phyloP scores from a whole-genome alignment of 2,113 vertebrate species.

The Calyptommatus sinebrachiatus region DNA sequence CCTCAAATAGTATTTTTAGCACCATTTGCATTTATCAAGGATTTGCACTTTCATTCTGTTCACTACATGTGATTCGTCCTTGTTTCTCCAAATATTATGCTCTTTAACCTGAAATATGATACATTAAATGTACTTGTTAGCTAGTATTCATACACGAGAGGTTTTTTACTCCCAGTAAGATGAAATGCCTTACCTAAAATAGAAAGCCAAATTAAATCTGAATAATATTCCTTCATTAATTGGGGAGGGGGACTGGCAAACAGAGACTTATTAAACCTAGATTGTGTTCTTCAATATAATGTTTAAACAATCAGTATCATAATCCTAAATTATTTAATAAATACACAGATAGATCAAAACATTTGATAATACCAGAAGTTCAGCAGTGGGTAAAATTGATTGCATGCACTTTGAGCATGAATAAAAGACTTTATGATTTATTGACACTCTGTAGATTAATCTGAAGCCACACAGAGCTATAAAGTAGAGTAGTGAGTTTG shows the following conservation, averaged over 20 bases:
- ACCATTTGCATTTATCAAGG: no score
- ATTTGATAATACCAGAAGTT: constrained; percentile 60
- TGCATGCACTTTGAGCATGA: constrained; percentile 56
- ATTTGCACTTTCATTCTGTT: background rate
- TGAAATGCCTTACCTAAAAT: constrained; percentile 4
- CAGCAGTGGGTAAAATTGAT: constrained; percentile 64
- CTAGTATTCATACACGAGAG: constrained; percentile 9
- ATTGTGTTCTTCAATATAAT: constrained; percentile 51
- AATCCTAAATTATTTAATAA: constrained; percentile 65
- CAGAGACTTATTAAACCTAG: constrained; percentile 50
- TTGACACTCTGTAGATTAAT: constrained; percentile 63
- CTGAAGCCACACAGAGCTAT: constrained; percentile 42
- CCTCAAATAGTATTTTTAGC: no score
- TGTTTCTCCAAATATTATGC: background rate
- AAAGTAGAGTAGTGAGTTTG: constrained; percentile 45
- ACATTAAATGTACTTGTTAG: background rate
- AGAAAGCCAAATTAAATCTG: constrained; percentile 4
- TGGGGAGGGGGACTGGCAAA: background rate
- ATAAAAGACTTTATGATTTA: constrained; percentile 67
- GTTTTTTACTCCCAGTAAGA: background rate
- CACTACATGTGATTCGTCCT: background rate
- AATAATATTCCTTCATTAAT: background rate
- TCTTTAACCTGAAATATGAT: background rate
- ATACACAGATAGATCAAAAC: constrained; percentile 50
- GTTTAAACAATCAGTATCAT: constrained; percentile 52